Evolutionary conservation across 2,113 vertebrate genomes (phyloP).

Genomic region (Paramisgurnus dabryanus): DNA sequence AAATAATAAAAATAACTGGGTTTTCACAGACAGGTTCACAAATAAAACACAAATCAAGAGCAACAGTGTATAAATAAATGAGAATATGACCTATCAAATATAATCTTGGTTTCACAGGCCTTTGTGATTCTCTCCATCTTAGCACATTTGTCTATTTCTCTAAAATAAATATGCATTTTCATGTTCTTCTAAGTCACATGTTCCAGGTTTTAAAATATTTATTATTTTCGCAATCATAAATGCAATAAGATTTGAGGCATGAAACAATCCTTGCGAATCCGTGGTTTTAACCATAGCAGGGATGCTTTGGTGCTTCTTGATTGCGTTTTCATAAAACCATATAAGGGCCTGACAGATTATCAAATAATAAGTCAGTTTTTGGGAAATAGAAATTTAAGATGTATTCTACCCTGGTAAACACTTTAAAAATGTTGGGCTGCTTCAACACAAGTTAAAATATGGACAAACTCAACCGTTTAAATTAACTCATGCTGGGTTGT

Average conservation of each 20-base stretch:
- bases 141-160: not conserved
- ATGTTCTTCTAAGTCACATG: slow-evolving; percentile 55
- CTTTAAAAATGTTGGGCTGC: no score
- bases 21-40: no score
- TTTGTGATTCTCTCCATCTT: not conserved
- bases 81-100: not conserved
- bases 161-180: slow-evolving; percentile 23
- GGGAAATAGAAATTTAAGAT: not conserved
- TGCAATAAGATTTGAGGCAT: slow-evolving; percentile 59
- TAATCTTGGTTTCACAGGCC: not conserved
- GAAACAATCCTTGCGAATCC: slow-evolving; percentile 65
- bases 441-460: no score
- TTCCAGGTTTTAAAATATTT: slow-evolving; percentile 73
- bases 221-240: slow-evolving; percentile 61
- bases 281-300: slow-evolving; percentile 72
- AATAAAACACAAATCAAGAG: no score
- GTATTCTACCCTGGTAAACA: not conserved
- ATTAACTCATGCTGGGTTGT: no score
- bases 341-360: not conserved
- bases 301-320: slow-evolving; percentile 34
- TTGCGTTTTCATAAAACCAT: slow-evolving; percentile 47
- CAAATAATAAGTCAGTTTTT: not conserved
- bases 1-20: no score
- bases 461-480: no score
- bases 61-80: not conserved